Evolutionary conservation across 2,797 vertebrate species (phyloP), one percentile per base, ranked within the genome.

Genomic region (Champsocephalus esox): DNA sequence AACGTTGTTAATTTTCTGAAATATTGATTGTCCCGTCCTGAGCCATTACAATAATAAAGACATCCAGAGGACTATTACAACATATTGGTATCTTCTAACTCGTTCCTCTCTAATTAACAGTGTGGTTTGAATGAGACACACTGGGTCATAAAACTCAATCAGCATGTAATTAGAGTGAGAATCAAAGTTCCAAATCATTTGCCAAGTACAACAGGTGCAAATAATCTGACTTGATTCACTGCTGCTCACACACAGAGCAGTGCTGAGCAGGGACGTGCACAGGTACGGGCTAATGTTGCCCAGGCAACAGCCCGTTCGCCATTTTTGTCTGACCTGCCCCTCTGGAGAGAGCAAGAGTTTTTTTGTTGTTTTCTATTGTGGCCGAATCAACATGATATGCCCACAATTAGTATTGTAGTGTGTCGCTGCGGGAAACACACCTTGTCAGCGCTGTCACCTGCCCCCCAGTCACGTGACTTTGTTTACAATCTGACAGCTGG

Each of bases 101-200:
- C 21, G 28, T 65, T 82, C 56, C 63, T 63, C 32, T 62, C n/a
- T 77, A 76, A 87, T 87, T 81, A 89, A 78, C 66, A 46, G 55
- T 61, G 66, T 24, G 49, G 24, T 62, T 82, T 70, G 24, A 83
- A 72, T 9, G 62, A 75, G 43, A 8, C 50, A 63, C 32, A 2
- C 34, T 2, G 19, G 55, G 64, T 73, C 64, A 75, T 75, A 68
- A 79, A 85, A 82, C 19, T 41, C 69, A 74, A 79, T 86, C 77
- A 46, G 65, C 0, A 11, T 46, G 73, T 73, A 80, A 86, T 88
- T 80, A 72, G 51, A 85, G 58, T 74, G 70, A 56, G 32, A 82
- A 68, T 81, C 38, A 55, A 72, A 75, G 50, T 61, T 83, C 52
- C 46, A 34, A 38, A 71, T 84, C 28, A 84, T 81, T 82, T 79